Evolutionary conservation across 2,888 invertebrate genomes (phyloP), one percentile per base, ranked within the genome.

Genomic region (Cyaniris semiargus): DNA sequence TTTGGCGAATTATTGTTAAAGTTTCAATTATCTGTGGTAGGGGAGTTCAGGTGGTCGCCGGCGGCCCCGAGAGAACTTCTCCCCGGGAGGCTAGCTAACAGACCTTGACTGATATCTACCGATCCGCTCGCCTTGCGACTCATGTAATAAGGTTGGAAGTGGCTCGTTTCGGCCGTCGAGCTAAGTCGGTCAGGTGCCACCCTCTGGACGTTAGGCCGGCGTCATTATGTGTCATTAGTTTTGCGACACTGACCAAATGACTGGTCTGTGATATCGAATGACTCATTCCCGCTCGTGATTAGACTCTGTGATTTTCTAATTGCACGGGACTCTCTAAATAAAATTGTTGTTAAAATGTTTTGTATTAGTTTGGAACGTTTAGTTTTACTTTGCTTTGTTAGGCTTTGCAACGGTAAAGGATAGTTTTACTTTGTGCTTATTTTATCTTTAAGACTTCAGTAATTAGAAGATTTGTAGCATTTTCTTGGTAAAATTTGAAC

Each of bases 171-270:
- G 80, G 79, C 77, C 77, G 83, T 79, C 83, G 79, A 76, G 76
- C 79, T 80, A 82, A 78, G 79, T 82, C 84, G 83, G 84, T 79
- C 76, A 80, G 78, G 80, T 82, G 80, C 81, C 80, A 83, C 87
- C 89, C 92, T 87, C 88, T 86, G 86, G 85, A 88, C 87, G 86
- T 85, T 87, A 86, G 87, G 84, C 85, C 87, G 85, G 86, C 89
- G 89, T 92, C 93, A 94, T 94, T 94, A 93, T 91, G 92, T 93
- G 92, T 92, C 93, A 93, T 94, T 94, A 94, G 93, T 93, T 93
- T 93, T 92, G 93, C 93, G 93, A 94, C 93, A 90, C 91, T 93
- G 92, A 93, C 93, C 93, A 92, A 93, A 93, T 92, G 92, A 93
- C 93, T 91, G 88, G 91, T 87, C 92, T 89, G 89, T 86, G 85